Base-by-base conservation (phyloP, 2,797 vertebrate species). In the Rallus crepitans region DNA sequence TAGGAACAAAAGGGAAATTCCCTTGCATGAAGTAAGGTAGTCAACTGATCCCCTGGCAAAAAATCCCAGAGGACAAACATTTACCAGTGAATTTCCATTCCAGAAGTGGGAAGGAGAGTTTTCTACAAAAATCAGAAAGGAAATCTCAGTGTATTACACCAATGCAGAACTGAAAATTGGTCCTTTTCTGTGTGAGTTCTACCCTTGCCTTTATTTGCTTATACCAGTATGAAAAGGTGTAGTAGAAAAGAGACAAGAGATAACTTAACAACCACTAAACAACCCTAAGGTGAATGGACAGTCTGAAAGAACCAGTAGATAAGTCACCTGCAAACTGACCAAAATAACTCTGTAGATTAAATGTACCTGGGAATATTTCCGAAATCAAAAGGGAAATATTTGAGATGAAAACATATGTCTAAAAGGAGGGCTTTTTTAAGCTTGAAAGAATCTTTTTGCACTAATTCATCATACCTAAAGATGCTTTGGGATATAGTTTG, bases 11-110 rank as follows among this genome's bases (percentile, higher is more conserved):
- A 71, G 89, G 92, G 95, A 94, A 96, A 95, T 70, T 89, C 91
- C 94, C 89, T 89, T 79, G 35, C 52, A 50, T 64, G 63, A 78
- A 93, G 23, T 45, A 25, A 73, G 47, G 73, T 31, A 76, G 70
- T 86, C 80, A 94, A 91, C 82, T 83, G 87, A 91, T 95, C 18
- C 56, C 31, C 23, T 60, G 80, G 80, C 1, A 5, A 73, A 96
- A 59, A 25, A 27, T 2, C 19, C 11, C n/a, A 83, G 76, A 92
- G 55, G 82, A 65, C 92, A 94, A 96, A 92, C 73, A 94, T 96
- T 94, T 93, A 94, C 89, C 60, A 72, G 87, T 95, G 93, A 94
- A 90, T 94, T 97, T 94, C 95, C 94, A 91, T 47, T 84, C 66
- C 77, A 73, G 56, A 81, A 66, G 2, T 1, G 2, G 27, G 70